Evolutionary conservation across 2,113 vertebrate species (phyloP).

Genomic region (Plotosus lineatus): DNA sequence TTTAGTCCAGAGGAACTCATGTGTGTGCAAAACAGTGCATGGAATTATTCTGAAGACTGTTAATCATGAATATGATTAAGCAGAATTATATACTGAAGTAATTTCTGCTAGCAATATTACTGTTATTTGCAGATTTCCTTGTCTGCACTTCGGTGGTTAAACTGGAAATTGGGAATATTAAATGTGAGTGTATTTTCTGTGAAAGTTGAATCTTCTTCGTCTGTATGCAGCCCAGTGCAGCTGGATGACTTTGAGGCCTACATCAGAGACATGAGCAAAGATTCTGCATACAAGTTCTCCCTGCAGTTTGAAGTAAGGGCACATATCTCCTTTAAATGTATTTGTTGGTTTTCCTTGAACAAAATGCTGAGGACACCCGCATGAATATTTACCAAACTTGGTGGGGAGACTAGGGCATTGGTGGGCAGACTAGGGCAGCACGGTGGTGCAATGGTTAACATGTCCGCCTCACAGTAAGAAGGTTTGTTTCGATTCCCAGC

Average conservation of each 20-base stretch:
- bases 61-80: neutral
- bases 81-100: neutral
- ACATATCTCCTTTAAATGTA: neutral
- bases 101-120: neutral
- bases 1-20: neutral
- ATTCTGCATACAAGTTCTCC: conserved; percentile 96
- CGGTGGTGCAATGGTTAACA: too few relatives aligned
- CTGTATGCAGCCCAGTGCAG: conserved; percentile 83
- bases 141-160: neutral
- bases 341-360: too few relatives aligned
- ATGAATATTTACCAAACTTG: too few relatives aligned
- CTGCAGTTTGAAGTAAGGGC: conserved; percentile 91
- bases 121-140: neutral
- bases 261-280: conserved; percentile 96
- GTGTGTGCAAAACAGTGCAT: neutral
- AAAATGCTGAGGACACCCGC: too few relatives aligned
- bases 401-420: too few relatives aligned
- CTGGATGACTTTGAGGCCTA: conserved; percentile 92
- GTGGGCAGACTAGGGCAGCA: too few relatives aligned
- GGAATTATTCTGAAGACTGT: neutral
- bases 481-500: too few relatives aligned
- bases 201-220: conserved; percentile 13
- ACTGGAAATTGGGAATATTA: neutral
- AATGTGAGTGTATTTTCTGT: neutral
- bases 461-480: too few relatives aligned